Percentiles rank a stretch among this genome's conserved stretches.
These are phyloP conservation scores for Caenorhabditis imperialis DNA, from an alignment of 2,888 invertebrate genomes.

Conservation along the genomic window DNA sequence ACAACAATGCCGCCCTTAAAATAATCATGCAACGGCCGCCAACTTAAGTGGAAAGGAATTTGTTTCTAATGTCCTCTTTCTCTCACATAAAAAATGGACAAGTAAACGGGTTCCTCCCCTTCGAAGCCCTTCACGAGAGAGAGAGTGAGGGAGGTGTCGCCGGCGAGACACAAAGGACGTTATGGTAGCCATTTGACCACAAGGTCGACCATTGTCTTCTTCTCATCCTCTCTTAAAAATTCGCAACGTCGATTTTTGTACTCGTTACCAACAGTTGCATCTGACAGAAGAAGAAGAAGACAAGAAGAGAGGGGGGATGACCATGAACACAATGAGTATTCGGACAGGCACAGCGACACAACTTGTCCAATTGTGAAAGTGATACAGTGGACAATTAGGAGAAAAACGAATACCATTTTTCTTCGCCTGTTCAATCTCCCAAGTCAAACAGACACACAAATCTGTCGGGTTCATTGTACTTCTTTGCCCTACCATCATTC, in stretches of 20 bases:
- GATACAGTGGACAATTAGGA: conserved; percentile 8
- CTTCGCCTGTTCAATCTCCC: not conserved
- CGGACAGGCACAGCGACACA: not conserved
- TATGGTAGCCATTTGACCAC: conserved; percentile 54
- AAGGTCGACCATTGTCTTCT: conserved; percentile 55
- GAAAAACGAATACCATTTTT: too few relatives aligned
- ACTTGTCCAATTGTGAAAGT: conserved; percentile 11
- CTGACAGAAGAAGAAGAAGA: not conserved
- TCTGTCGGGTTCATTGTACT: too few relatives aligned
- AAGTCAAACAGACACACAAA: too few relatives aligned
- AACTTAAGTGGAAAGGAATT: conserved; percentile 52
- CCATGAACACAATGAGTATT: conserved; percentile 45
- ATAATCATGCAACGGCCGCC: conserved; percentile 44
- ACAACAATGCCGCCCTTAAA: conserved; percentile 32
- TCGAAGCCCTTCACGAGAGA: conserved; percentile 32
- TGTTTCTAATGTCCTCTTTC: conserved; percentile 44
- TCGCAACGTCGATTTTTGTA: conserved; percentile 37
- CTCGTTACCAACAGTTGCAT: conserved; percentile 27
- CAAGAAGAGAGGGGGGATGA: too few relatives aligned
- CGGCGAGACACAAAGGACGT: conserved; percentile 50
- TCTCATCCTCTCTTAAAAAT: conserved; percentile 25
- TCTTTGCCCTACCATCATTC: not conserved
- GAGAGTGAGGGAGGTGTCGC: conserved; percentile 39
- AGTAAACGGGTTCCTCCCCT: conserved; percentile 49
- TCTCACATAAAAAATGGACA: conserved; percentile 50